Conservation (phyloP, 1,140 invertebrate genomes). For the Agraylea sexmaculata region DNA sequence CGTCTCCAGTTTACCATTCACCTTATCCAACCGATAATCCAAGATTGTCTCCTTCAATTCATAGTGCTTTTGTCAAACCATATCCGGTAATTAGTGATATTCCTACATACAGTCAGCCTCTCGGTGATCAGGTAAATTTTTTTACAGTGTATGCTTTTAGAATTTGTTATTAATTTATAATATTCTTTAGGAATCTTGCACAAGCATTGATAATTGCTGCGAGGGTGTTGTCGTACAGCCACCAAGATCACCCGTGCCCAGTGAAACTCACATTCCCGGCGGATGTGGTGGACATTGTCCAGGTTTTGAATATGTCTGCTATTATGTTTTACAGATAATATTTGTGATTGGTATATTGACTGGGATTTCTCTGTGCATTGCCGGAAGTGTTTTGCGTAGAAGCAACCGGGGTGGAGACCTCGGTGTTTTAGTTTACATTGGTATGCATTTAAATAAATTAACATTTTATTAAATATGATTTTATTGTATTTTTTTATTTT, state of each 20-base stretch:
- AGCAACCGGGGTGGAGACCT: constrained; percentile 45
- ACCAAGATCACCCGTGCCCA: constrained; percentile 18
- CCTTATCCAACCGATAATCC: constrained; percentile 26
- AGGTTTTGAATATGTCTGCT: constrained; percentile 53
- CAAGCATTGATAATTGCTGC: constrained; percentile 22
- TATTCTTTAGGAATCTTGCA: constrained; percentile 13
- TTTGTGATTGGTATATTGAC: constrained; percentile 50
- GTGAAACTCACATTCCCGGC: constrained; percentile 38
- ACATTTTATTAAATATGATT: neutral
- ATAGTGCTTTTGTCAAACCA: constrained; percentile 10
- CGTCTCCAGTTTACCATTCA: constrained; percentile 34
- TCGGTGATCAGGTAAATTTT: constrained; percentile 10
- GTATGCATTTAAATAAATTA: constrained; percentile 22
- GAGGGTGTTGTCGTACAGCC: constrained; percentile 31
- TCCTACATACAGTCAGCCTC: constrained; percentile 16
- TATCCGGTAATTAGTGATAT: constrained; percentile 11
- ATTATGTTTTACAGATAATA: constrained; percentile 51
- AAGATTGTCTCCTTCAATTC: constrained; percentile 23
- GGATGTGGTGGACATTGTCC: constrained; percentile 51
- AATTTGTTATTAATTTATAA: neutral
- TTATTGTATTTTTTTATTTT: constrained; percentile 7
- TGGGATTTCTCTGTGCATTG: constrained; percentile 47
- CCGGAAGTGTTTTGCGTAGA: constrained; percentile 44
- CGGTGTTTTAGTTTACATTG: constrained; percentile 51
- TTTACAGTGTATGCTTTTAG: neutral